Conservation (phyloP, 92 coral and sea anemone genomes). For the Virgularia gustaviana region DNA sequence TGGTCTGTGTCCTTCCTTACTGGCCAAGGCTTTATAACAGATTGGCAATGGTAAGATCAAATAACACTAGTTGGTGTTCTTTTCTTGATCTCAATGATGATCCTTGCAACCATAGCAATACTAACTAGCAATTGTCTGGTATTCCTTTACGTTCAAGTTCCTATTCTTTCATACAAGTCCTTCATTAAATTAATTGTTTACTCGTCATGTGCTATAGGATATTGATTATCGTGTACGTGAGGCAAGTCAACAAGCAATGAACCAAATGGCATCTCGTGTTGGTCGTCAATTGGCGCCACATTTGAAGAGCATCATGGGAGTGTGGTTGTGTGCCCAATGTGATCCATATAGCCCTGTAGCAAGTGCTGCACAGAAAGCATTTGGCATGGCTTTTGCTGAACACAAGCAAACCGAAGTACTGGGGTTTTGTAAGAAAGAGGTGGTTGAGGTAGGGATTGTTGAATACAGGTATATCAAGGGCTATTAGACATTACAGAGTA, state of each 20-base stretch:
- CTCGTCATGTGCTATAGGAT: constrained; percentile 59
- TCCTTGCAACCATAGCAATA: background rate
- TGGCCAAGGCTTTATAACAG: constrained; percentile 95
- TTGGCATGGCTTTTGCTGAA: constrained; percentile 76
- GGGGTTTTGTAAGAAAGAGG: constrained; percentile 77
- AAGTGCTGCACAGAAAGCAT: constrained; percentile 74
- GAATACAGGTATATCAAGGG: background rate
- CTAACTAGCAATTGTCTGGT: too few relatives aligned
- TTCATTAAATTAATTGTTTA: background rate
- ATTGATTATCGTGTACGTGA: constrained; percentile 85
- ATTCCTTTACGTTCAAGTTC: too few relatives aligned
- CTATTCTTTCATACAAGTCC: too few relatives aligned
- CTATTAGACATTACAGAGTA: background rate
- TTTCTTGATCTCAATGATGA: too few relatives aligned
- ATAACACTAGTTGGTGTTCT: background rate
- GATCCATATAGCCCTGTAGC: constrained; percentile 86
- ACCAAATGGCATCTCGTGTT: constrained; percentile 72
- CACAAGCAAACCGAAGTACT: constrained; percentile 76
- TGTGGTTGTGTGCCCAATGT: constrained; percentile 88
- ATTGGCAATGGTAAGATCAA: constrained; percentile 70
- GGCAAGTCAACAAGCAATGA: constrained; percentile 94
- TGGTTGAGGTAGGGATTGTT: constrained; percentile 65
- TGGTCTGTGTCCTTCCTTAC: constrained; percentile 78
- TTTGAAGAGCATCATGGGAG: constrained; percentile 76
- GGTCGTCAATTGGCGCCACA: constrained; percentile 93